These are phyloP conservation scores for Solenopsis invicta DNA, from an alignment of 1,140 invertebrate species.

Conservation along the genomic window DNA sequence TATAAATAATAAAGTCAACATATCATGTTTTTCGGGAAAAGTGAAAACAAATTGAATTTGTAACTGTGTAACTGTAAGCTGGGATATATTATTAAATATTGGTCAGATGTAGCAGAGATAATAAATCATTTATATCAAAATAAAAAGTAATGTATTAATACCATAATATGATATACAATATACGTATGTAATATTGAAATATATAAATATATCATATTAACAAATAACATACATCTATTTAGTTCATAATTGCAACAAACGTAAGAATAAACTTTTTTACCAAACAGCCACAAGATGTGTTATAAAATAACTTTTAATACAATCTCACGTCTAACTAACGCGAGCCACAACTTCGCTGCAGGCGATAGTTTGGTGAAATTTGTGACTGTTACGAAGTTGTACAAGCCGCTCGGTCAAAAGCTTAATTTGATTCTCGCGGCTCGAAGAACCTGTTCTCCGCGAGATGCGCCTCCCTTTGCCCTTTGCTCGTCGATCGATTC, in stretches of 20 bases:
- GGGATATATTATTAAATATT: neutral
- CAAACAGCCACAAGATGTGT: neutral
- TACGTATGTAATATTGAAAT: too few relatives aligned
- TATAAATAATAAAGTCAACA: slow-evolving; percentile 7
- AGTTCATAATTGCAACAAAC: neutral
- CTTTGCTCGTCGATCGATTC: slow-evolving; percentile 17
- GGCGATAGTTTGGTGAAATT: slow-evolving; percentile 45
- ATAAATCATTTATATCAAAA: neutral
- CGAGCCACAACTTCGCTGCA: neutral
- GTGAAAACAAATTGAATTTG: neutral
- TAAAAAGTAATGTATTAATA: neutral
- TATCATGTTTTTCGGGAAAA: neutral
- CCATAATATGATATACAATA: neutral
- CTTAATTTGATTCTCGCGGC: slow-evolving; percentile 56
- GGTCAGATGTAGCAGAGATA: neutral
- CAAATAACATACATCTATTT: neutral
- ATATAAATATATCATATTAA: neutral
- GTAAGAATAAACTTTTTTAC: neutral
- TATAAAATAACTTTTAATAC: slow-evolving; percentile 16
- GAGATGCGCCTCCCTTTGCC: neutral
- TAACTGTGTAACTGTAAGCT: neutral
- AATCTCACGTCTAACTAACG: neutral
- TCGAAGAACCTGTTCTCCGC: slow-evolving; percentile 37
- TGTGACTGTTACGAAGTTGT: slow-evolving; percentile 42
- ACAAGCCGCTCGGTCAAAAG: slow-evolving; percentile 50